A percentile compares a stretch with the other conserved stretches of the same genome.
These are phyloP conservation scores for Trissolcus brochymenae DNA, from an alignment of 2,888 invertebrate species.

Conservation along the genomic window DNA sequence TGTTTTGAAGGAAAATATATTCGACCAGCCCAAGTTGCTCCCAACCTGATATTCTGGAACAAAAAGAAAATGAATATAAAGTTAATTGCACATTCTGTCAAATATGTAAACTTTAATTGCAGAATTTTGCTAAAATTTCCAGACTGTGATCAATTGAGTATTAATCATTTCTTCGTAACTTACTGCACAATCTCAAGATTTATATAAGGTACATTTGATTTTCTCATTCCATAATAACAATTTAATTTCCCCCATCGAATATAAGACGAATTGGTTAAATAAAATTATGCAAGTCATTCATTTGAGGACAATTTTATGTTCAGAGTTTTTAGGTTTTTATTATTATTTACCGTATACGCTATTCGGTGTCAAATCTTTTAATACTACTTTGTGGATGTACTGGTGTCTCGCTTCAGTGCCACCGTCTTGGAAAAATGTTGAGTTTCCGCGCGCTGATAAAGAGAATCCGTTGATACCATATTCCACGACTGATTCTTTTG, in stretches of 20 bases:
- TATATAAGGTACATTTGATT: too few relatives aligned
- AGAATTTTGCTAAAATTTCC: too few relatives aligned
- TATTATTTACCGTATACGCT: slow-evolving; percentile 80
- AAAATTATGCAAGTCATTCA: too few relatives aligned
- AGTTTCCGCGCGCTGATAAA: slow-evolving; percentile 78
- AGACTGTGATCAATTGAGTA: too few relatives aligned
- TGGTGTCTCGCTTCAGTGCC: slow-evolving; percentile 80
- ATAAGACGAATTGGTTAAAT: too few relatives aligned
- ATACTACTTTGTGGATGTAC: slow-evolving; percentile 86
- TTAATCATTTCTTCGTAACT: too few relatives aligned
- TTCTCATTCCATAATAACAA: too few relatives aligned
- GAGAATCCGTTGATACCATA: slow-evolving; percentile 83
- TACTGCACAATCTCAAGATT: too few relatives aligned
- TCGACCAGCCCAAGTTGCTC: slow-evolving; percentile 88
- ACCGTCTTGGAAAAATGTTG: slow-evolving; percentile 85
- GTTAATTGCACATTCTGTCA: not conserved
- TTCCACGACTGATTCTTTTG: slow-evolving; percentile 83
- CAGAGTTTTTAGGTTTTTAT: not conserved
- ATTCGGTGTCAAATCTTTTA: slow-evolving; percentile 80
- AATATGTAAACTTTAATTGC: not conserved
- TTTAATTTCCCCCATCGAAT: too few relatives aligned
- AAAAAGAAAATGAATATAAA: slow-evolving; percentile 23
- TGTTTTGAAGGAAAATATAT: slow-evolving; percentile 86
- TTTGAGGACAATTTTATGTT: not conserved
- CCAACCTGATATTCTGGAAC: slow-evolving; percentile 88